phyloP scores from a whole-genome alignment of 2,888 invertebrate genomes.

The Eupithecia abbreviata region DNA sequence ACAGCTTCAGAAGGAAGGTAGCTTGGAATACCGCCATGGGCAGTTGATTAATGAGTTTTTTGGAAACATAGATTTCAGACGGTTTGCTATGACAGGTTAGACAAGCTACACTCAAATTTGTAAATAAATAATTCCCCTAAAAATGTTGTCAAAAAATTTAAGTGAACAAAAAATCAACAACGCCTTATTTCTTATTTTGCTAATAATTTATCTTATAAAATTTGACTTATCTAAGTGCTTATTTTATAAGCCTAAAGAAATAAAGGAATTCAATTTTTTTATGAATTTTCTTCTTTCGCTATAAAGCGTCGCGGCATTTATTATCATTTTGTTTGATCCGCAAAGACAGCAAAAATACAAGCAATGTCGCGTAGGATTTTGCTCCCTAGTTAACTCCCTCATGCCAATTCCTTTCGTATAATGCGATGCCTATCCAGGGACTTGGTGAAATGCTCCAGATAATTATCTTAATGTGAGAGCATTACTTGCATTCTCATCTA shows the following conservation, averaged over 20 bases:
- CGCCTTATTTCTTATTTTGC: too few species aligned
- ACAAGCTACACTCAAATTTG: too few species aligned
- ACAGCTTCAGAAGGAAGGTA: constrained; percentile 20
- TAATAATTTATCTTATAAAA: too few species aligned
- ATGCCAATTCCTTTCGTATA: constrained; percentile 40
- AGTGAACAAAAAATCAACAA: too few species aligned
- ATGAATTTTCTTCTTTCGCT: neutral
- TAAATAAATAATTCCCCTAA: too few species aligned
- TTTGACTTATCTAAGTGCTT: too few species aligned
- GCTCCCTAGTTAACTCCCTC: constrained; percentile 17
- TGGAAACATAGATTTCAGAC: neutral
- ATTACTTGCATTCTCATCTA: constrained; percentile 18
- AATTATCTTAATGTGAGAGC: constrained; percentile 34
- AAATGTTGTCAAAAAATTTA: too few species aligned
- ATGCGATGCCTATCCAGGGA: constrained; percentile 38
- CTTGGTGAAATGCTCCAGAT: constrained; percentile 30
- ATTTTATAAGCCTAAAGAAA: too few species aligned
- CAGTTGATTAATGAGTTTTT: neutral
- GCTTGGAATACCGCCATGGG: neutral
- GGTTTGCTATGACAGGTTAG: neutral
- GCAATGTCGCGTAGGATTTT: constrained; percentile 14
- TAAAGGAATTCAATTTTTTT: too few species aligned
- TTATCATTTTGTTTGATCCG: constrained; percentile 2
- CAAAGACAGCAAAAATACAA: constrained; percentile 10
- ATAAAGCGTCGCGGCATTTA: neutral